Evolutionary conservation across 2,113 vertebrate species (phyloP).

Genomic region (Psammodynastes pulverulentus): DNA sequence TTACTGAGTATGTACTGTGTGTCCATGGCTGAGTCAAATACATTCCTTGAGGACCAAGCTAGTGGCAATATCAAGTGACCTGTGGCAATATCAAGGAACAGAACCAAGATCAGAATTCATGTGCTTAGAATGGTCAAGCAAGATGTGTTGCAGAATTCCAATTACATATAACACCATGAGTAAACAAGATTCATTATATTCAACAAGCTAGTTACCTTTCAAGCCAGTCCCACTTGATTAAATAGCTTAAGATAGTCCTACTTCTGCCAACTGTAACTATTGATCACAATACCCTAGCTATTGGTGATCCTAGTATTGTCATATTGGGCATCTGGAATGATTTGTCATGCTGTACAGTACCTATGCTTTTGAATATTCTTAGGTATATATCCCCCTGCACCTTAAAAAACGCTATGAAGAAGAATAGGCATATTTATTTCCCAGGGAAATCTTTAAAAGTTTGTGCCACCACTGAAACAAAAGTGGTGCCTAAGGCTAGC

Average conservation of each 20-base stretch:
- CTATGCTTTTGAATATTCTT: neutral
- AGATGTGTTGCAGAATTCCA: neutral
- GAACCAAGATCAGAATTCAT: neutral
- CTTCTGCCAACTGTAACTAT: neutral
- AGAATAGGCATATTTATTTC: too few species aligned
- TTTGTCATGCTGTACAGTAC: neutral
- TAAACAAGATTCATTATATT: neutral
- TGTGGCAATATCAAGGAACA: neutral
- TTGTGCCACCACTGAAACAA: neutral
- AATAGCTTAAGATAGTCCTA: neutral
- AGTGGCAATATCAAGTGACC: neutral
- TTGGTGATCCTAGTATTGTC: neutral
- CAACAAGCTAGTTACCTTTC: neutral
- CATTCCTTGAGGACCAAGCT: neutral
- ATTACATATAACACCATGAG: neutral
- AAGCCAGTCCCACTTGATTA: neutral
- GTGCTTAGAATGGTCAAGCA: neutral
- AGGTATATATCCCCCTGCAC: neutral
- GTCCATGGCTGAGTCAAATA: neutral
- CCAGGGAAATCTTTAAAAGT: too few species aligned
- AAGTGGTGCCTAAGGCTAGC: neutral
- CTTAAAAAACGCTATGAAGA: neutral
- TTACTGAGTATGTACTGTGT: neutral
- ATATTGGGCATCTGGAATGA: neutral
- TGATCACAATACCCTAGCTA: neutral